phyloP scores from a whole-genome alignment of 2,113 vertebrate species.

The Penelope pileata region DNA sequence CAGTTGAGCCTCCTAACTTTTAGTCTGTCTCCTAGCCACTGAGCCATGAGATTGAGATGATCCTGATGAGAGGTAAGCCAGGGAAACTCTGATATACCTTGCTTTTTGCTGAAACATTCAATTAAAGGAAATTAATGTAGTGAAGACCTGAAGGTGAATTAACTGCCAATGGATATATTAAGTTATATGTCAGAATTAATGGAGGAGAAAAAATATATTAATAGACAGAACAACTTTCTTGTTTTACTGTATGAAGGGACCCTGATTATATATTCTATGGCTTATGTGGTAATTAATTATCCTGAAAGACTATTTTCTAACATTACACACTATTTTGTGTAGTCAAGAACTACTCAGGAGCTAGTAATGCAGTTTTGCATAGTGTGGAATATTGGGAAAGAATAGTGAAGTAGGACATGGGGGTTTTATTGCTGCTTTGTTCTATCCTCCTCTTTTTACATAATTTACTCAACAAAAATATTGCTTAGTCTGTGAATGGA shows the following conservation, averaged over 20 bases:
- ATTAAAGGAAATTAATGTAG: neutral
- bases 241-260: neutral
- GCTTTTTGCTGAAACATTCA: neutral
- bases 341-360: neutral
- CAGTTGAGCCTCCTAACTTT: neutral
- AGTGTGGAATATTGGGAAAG: neutral
- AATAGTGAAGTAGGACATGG: neutral
- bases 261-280: neutral
- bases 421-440: neutral
- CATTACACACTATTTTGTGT: neutral
- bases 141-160: neutral
- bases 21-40: neutral
- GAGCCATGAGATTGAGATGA: neutral
- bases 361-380: neutral
- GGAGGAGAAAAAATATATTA: neutral
- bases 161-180: neutral
- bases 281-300: neutral
- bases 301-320: neutral
- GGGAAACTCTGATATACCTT: neutral
- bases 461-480: neutral
- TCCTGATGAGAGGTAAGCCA: neutral
- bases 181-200: neutral
- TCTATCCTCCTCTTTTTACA: neutral
- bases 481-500: neutral
- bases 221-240: neutral